These are phyloP conservation scores for Aspidiotus destructor DNA, from an alignment of 2,888 invertebrate species.

Conservation along the genomic window DNA sequence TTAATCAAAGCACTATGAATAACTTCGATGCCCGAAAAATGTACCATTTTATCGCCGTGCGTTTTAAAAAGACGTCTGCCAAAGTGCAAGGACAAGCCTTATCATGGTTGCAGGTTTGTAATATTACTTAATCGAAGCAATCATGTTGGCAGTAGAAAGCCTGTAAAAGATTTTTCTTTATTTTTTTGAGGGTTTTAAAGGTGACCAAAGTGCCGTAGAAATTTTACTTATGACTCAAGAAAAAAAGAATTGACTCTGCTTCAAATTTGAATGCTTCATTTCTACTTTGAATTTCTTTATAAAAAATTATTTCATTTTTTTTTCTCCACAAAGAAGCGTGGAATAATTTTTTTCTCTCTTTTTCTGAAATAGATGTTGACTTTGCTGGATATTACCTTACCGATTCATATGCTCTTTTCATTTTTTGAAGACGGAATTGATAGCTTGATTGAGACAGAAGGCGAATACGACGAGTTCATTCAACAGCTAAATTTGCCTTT, in stretches of 20 bases:
- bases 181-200: too few relatives aligned
- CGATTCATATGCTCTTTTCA: slow-evolving; percentile 72
- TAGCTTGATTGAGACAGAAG: slow-evolving; percentile 49
- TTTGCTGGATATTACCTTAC: slow-evolving; percentile 79
- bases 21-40: slow-evolving; percentile 89
- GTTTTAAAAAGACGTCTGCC: slow-evolving; percentile 69
- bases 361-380: slow-evolving; percentile 57
- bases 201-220: too few relatives aligned
- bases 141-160: too few relatives aligned
- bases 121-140: background rate
- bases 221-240: too few relatives aligned
- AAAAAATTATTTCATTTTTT: too few relatives aligned
- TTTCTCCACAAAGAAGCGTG: too few relatives aligned
- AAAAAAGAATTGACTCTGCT: too few relatives aligned
- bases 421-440: slow-evolving; percentile 83
- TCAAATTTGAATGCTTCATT: too few relatives aligned
- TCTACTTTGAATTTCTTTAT: too few relatives aligned
- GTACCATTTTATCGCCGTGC: slow-evolving; percentile 83
- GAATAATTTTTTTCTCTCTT: slow-evolving; percentile 9
- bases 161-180: too few relatives aligned
- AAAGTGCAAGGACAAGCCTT: slow-evolving; percentile 79
- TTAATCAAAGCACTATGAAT: slow-evolving; percentile 59
- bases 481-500: slow-evolving; percentile 15
- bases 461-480: slow-evolving; percentile 21
- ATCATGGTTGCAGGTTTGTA: slow-evolving; percentile 68